Evolutionary conservation across 2,797 vertebrate genomes (phyloP).

Genomic region (Catamblyrhynchus diadema): DNA sequence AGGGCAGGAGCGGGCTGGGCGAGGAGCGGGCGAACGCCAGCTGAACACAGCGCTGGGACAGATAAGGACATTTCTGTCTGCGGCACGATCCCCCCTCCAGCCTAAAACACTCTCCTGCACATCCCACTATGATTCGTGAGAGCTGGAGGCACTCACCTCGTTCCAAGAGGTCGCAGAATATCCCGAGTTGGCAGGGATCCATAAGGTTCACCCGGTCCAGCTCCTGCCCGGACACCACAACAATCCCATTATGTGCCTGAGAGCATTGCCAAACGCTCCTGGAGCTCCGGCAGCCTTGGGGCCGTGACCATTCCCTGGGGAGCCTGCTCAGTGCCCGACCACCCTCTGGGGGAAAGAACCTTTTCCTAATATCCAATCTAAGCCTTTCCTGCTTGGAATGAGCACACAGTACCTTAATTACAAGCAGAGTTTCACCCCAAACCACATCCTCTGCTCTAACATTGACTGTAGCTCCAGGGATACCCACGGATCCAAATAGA

Average conservation of each 20-base stretch:
- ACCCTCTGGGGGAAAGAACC: neutral
- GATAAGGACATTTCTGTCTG: neutral
- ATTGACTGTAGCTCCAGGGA: neutral
- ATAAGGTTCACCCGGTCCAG: neutral
- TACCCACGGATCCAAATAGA: neutral
- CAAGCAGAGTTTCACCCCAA: neutral
- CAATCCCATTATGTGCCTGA: neutral
- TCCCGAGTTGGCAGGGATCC: neutral
- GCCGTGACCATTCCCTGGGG: neutral
- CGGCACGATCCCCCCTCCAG: neutral
- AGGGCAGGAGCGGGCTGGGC: neutral
- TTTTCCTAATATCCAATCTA: neutral
- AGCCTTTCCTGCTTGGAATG: neutral
- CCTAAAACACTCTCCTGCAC: neutral
- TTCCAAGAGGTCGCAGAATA: neutral
- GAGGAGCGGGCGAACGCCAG: neutral
- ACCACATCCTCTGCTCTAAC: neutral
- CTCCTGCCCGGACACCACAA: neutral
- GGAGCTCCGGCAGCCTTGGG: neutral
- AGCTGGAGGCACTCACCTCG: neutral
- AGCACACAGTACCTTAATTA: neutral
- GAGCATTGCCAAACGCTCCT: rapidly evolving
- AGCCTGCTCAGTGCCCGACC: neutral
- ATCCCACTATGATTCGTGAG: neutral
- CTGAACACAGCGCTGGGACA: rapidly evolving